A percentile compares a stretch with the other conserved stretches of the same genome.
Conservation (phyloP, 2,888 invertebrate genomes). For the Caradrina clavipalpis region DNA sequence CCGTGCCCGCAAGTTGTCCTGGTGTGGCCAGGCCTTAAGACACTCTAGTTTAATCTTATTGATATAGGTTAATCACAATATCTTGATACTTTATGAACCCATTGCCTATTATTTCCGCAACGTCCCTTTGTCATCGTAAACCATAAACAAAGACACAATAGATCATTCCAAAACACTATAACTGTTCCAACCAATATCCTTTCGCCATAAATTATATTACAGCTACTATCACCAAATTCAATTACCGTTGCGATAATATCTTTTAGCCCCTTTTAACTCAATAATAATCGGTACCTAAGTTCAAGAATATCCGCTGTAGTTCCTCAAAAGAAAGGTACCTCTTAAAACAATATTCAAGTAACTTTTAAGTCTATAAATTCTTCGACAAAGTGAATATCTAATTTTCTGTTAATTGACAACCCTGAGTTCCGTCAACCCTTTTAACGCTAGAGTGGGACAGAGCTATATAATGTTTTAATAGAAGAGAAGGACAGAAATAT, state of each 20-base stretch:
- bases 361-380: conserved; percentile 54
- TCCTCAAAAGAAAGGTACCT: conserved; percentile 37
- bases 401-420: conserved; percentile 68
- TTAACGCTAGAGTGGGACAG: conserved; percentile 43
- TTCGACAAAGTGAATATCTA: conserved; percentile 66
- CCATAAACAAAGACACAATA: conserved; percentile 23
- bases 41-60: not conserved
- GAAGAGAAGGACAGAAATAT: conserved; percentile 19
- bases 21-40: not conserved
- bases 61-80: not conserved
- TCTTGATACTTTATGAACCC: conserved; percentile 31
- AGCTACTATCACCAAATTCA: conserved; percentile 46
- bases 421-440: conserved; percentile 61
- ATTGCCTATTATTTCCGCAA: conserved; percentile 18
- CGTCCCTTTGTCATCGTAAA: conserved; percentile 3
- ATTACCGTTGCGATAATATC: conserved; percentile 51
- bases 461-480: conserved; percentile 47
- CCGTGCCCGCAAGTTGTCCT: no score
- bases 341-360: conserved; percentile 57
- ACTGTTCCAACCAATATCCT: conserved; percentile 46
- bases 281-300: conserved; percentile 27
- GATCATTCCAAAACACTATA: conserved; percentile 18
- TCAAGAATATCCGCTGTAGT: conserved; percentile 26
- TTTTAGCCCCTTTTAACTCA: conserved; percentile 31
- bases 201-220: conserved; percentile 52